These are phyloP conservation scores for Nothobranchius furzeri DNA, from an alignment of 2,113 vertebrate species.

Conservation along the genomic window DNA sequence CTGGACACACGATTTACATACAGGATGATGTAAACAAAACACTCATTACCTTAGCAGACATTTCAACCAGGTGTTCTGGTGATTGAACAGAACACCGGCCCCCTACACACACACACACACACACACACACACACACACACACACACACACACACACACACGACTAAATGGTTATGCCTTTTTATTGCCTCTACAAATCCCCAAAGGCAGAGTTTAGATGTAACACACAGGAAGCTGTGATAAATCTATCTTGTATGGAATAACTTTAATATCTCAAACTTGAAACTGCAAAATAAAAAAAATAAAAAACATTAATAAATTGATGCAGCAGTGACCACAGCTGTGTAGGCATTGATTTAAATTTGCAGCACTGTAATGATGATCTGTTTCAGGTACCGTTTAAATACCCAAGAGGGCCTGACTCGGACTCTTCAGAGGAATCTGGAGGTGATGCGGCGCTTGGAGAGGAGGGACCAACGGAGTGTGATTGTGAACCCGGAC, in stretches of 20 bases:
- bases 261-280: background rate
- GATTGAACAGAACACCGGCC: too few species aligned
- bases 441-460: constrained; percentile 40
- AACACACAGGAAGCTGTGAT: background rate
- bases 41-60: too few species aligned
- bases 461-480: constrained; percentile 58
- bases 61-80: too few species aligned
- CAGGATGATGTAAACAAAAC: too few species aligned
- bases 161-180: background rate
- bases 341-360: too few species aligned
- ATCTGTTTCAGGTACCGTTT: constrained; percentile 59
- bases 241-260: background rate
- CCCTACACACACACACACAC: too few species aligned
- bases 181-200: background rate
- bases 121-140: too few species aligned
- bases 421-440: constrained; percentile 52
- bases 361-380: background rate
- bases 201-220: background rate
- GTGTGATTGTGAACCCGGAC: constrained; percentile 74
- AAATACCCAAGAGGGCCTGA: constrained; percentile 22
- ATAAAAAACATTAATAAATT: background rate
- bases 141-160: too few species aligned
- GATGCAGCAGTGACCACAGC: too few species aligned
- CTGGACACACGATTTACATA: too few species aligned
- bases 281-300: background rate